phyloP scores from a whole-genome alignment of 2,113 vertebrate species.

The Amazona vittata region DNA sequence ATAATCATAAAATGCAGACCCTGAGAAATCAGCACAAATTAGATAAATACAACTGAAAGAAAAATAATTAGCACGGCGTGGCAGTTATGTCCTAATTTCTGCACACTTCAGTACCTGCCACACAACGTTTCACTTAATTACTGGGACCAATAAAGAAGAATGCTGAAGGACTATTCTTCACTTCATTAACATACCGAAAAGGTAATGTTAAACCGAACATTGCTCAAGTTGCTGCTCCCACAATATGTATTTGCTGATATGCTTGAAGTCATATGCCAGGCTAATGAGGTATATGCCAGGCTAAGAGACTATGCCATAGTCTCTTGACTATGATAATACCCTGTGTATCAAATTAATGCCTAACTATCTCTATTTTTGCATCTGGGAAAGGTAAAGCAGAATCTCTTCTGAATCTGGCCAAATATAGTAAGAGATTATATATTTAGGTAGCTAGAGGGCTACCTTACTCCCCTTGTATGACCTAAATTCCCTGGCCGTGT shows the following conservation, averaged over 20 bases:
- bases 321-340: neutral
- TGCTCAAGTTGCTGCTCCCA: neutral
- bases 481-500: neutral
- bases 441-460: neutral
- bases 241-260: neutral
- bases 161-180: neutral
- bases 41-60: neutral
- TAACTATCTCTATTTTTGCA: conserved; percentile 6
- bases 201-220: neutral
- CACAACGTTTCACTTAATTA: neutral
- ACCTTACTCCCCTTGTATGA: neutral
- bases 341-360: neutral
- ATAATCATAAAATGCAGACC: neutral
- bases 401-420: neutral
- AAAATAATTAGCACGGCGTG: conserved; percentile 18
- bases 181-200: neutral
- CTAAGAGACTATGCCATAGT: neutral
- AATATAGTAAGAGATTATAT: neutral
- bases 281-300: neutral
- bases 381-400: neutral
- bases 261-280: neutral
- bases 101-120: neutral
- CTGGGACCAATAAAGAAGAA: neutral
- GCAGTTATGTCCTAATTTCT: neutral
- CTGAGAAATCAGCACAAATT: neutral